A percentile compares a stretch with the other conserved stretches of the same genome.
These are phyloP conservation scores for Musca domestica DNA, from an alignment of 1,140 invertebrate species.

Conservation along the genomic window DNA sequence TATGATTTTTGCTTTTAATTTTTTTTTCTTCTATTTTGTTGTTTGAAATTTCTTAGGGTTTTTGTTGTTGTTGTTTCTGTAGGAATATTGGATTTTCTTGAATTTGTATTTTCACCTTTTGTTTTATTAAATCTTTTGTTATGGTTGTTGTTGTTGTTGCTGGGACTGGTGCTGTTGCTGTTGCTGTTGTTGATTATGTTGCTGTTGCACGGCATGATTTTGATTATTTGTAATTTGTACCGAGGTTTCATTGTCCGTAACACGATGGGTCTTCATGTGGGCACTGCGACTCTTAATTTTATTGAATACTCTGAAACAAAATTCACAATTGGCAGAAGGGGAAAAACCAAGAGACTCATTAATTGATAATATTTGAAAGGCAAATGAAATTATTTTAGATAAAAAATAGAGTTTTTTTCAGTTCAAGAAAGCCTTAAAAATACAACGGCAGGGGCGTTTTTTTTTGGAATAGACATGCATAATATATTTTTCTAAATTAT, in stretches of 20 bases:
- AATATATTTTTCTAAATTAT: not conserved
- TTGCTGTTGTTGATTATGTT: conserved; percentile 26
- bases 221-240: conserved; percentile 26
- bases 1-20: not conserved
- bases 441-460: not conserved
- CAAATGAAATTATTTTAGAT: not conserved
- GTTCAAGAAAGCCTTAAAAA: not conserved
- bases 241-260: conserved; percentile 61
- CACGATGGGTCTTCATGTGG: conserved; percentile 96
- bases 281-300: conserved; percentile 98
- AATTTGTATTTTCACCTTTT: conserved; percentile 1
- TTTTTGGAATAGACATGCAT: not conserved
- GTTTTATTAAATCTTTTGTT: conserved; percentile 13
- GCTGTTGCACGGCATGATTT: conserved; percentile 23
- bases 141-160: conserved; percentile 24
- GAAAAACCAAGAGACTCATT: not conserved
- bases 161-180: conserved; percentile 24
- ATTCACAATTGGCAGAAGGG: not conserved
- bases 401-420: not conserved
- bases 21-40: not conserved
- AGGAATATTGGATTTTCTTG: not conserved
- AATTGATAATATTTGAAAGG: not conserved
- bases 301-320: conserved; percentile 79
- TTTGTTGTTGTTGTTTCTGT: conserved; percentile 25
- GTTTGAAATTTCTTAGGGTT: not conserved